phyloP scores from a whole-genome alignment of 2,113 vertebrate species.

The Eolophus roseicapilla region DNA sequence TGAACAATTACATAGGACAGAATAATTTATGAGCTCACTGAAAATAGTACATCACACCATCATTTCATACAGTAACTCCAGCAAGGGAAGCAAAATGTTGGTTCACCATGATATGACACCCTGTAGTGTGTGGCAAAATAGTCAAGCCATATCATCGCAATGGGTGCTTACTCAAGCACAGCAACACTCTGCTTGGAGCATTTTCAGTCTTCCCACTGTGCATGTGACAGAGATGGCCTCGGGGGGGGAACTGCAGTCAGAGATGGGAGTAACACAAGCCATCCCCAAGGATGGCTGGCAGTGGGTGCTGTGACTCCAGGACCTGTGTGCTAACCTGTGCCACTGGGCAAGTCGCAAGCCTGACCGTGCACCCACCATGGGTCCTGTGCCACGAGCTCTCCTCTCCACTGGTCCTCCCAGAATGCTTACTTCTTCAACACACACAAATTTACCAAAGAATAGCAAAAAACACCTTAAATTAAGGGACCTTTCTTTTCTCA shows the following conservation, averaged over 20 bases:
- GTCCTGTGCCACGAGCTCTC: not conserved
- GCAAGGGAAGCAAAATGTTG: not conserved
- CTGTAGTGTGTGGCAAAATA: not conserved
- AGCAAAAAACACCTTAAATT: not conserved
- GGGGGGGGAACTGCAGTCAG: not conserved
- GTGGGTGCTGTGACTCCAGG: not conserved
- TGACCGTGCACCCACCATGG: accelerated
- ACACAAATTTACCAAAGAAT: not conserved
- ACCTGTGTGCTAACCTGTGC: not conserved
- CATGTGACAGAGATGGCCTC: not conserved
- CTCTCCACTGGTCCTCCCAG: not conserved
- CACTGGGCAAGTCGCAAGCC: accelerated
- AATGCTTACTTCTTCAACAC: not conserved
- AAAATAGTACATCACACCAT: not conserved
- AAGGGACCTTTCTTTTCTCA: not conserved
- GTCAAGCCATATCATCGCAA: not conserved
- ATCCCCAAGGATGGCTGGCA: not conserved
- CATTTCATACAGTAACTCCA: not conserved
- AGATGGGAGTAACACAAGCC: not conserved
- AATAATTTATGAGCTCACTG: not conserved
- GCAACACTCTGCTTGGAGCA: not conserved
- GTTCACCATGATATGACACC: not conserved
- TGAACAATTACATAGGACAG: accelerated
- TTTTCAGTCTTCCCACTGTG: not conserved
- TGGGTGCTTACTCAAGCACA: not conserved